A percentile compares a stretch with the other conserved stretches of the same genome.
These are phyloP conservation scores for Tinea pellionella DNA, from an alignment of 2,888 invertebrate species.

Conservation along the genomic window DNA sequence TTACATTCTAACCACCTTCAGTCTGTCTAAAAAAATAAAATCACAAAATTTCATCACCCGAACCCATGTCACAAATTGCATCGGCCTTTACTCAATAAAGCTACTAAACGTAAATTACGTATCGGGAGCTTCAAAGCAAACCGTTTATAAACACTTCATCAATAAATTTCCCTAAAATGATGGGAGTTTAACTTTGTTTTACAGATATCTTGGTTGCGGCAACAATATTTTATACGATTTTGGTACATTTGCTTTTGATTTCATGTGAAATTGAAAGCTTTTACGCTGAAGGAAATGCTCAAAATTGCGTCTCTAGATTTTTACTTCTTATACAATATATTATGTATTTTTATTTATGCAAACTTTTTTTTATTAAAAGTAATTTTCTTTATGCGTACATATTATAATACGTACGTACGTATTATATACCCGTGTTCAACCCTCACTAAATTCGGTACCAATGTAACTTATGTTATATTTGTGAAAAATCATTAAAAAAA, in stretches of 20 bases:
- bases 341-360: too few species aligned
- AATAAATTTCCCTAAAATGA: slow-evolving; percentile 6
- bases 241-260: not conserved
- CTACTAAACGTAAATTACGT: not conserved
- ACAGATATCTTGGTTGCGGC: not conserved
- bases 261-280: not conserved
- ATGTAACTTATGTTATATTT: too few species aligned
- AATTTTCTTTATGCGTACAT: too few species aligned
- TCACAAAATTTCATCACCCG: too few species aligned
- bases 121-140: not conserved
- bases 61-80: not conserved
- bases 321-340: too few species aligned
- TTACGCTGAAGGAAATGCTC: not conserved
- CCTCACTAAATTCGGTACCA: too few species aligned
- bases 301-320: not conserved
- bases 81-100: not conserved
- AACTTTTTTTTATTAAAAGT: too few species aligned
- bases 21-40: too few species aligned
- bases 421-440: too few species aligned
- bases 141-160: slow-evolving; percentile 7
- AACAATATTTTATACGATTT: not conserved
- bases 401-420: too few species aligned
- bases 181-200: slow-evolving; percentile 10
- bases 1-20: too few species aligned
- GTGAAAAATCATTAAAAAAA: too few species aligned